Base-by-base conservation (phyloP, 1,140 invertebrate species). In the Belonocnema kinseyi region DNA sequence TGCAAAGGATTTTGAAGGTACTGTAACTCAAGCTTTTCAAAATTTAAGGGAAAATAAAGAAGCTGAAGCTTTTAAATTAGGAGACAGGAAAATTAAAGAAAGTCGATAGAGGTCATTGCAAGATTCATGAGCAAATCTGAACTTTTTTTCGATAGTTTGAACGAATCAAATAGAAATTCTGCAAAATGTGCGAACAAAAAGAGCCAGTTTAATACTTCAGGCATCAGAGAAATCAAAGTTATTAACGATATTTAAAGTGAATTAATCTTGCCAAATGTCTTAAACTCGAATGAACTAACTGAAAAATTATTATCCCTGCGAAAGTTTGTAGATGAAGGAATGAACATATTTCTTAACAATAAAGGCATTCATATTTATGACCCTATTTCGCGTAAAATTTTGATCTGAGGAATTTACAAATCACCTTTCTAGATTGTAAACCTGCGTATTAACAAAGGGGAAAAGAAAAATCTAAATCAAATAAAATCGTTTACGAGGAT, bases 111-210 rank as follows among this genome's bases (percentile, higher is more conserved):
- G 33, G 33, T 13, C 2, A 19, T 73, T 12, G 53, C n/a, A n/a
- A 74, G 50, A 58, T 74, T n/a, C 17, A 14, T 74, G n/a, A 74
- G 53, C n/a, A 74, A 74, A 17, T 58, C 73, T 16, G 61, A 21
- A 50, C n/a, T n/a, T n/a, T n/a, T n/a, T n/a, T n/a, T n/a, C n/a
- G n/a, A n/a, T n/a, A n/a, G n/a, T n/a, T n/a, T n/a, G n/a, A n/a
- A n/a, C n/a, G n/a, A n/a, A n/a, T n/a, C n/a, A n/a, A n/a, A n/a
- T n/a, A n/a, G n/a, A n/a, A n/a, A n/a, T n/a, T n/a, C n/a, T n/a
- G n/a, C n/a, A n/a, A n/a, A n/a, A n/a, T n/a, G n/a, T n/a, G n/a
- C n/a, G n/a, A n/a, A n/a, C n/a, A n/a, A n/a, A n/a, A n/a, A n/a
- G n/a, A n/a, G n/a, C n/a, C n/a, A n/a, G n/a, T n/a, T n/a, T n/a